These are phyloP conservation scores for Bruchidius siliquastri DNA, from an alignment of 2,888 invertebrate species.

Conservation along the genomic window DNA sequence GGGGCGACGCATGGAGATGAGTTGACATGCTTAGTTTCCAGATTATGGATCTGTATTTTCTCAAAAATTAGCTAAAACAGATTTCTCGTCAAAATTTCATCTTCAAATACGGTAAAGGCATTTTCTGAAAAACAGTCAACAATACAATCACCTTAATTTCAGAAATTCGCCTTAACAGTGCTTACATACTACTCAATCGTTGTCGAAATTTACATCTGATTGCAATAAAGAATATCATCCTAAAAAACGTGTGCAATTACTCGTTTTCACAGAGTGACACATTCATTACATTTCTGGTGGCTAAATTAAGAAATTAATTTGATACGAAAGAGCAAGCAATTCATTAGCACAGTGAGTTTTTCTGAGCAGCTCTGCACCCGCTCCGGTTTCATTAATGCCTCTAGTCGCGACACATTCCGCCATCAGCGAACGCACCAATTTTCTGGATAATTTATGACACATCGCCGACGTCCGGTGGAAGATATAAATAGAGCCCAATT, in stretches of 20 bases:
- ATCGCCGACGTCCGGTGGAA: background rate
- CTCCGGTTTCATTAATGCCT: background rate
- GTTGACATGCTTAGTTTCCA: too few species aligned
- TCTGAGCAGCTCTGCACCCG: background rate
- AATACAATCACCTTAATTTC: too few species aligned
- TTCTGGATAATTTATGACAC: slow-evolving; percentile 19
- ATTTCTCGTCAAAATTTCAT: too few species aligned
- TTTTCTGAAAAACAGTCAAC: too few species aligned
- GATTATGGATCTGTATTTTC: too few species aligned
- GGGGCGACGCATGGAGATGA: too few species aligned
- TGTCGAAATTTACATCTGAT: too few species aligned
- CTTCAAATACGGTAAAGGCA: too few species aligned
- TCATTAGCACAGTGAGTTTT: background rate
- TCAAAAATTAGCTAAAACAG: too few species aligned
- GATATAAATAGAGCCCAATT: background rate
- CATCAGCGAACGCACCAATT: slow-evolving; percentile 22
- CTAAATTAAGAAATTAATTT: background rate
- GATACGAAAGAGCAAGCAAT: background rate
- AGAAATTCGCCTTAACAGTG: too few species aligned
- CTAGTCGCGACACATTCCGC: slow-evolving; percentile 22
- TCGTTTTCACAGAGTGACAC: background rate
- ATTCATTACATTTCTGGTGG: background rate
- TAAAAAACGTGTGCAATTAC: background rate
- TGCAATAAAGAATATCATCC: background rate
- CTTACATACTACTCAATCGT: too few species aligned